Evolutionary conservation across 2,113 vertebrate species (phyloP), one percentile per base, ranked within the genome.

Genomic region (Setophaga coronata): DNA sequence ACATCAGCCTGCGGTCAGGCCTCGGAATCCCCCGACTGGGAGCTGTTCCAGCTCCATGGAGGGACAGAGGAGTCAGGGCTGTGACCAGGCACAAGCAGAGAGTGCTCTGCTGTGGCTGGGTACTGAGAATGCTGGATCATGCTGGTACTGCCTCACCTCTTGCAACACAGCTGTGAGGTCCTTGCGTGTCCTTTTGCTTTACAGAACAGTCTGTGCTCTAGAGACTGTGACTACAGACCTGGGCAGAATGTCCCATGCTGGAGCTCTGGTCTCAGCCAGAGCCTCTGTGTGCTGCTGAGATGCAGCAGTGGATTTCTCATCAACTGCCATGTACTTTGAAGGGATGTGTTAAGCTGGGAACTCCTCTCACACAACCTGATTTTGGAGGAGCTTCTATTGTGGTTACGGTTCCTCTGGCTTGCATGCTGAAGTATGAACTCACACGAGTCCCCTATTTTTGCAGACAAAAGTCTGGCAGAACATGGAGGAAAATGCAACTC

Each of bases 381-480:
- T 92, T 88, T 1, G 0, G 66, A 94, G 70, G 28, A 88, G 45
- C 21, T 76, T 70, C 42, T 82, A 2, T 13, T 53, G 54, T 57
- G 58, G 42, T 66, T 66, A 45, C 0, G 0, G 42, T 38, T 90
- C 45, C 74, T 86, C 54, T 70, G 79, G 34, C 31, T 90, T 80
- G 62, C 33, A 31, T 8, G 8, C 20, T 14, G 5, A 77, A 58
- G 48, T 40, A 86, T 19, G 62, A 82, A 73, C 58, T 92, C 90
- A 73, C 26, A 38, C 0, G 0, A 24, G 34, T 80, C 19, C 34
- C 67, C 58, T 86, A 4, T 60, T 81, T 94, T 88, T 95, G 76
- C 82, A 97, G 80, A 73, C 47, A 62, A 42, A 74, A 45, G 24
- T 89, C 89, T 91, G 76, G 86, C 91, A 96, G 82, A 96, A 95